Evolutionary conservation across 2,797 vertebrate species (phyloP).

Genomic region (Lepilemur septentrionalis): DNA sequence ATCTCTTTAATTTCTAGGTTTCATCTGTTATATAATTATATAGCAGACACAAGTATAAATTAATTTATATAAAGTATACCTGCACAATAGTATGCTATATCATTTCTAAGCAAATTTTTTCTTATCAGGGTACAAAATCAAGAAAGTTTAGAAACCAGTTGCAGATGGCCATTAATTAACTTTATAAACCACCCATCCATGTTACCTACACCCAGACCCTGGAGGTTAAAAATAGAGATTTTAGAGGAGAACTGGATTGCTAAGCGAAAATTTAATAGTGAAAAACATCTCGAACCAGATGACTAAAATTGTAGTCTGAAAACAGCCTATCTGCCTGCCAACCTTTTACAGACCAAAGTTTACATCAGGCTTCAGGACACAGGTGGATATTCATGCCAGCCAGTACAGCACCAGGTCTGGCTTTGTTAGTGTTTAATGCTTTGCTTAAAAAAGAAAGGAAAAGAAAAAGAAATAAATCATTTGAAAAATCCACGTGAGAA

Average conservation of each 20-base stretch:
- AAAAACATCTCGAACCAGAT: conserved; percentile 25
- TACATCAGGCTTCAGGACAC: neutral
- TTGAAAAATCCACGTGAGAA: neutral
- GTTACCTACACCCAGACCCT: neutral
- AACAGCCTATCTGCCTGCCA: neutral
- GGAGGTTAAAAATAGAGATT: conserved; percentile 8
- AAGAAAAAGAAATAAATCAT: neutral
- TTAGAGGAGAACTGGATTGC: neutral
- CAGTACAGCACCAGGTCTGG: neutral
- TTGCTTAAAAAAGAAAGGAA: neutral
- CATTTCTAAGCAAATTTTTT: neutral
- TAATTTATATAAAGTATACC: neutral
- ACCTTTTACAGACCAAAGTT: neutral
- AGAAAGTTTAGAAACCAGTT: neutral
- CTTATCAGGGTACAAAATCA: neutral
- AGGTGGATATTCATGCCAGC: neutral
- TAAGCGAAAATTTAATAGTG: conserved; percentile 2
- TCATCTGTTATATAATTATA: neutral
- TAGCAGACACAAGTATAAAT: neutral
- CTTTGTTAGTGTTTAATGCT: neutral
- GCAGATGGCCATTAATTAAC: neutral
- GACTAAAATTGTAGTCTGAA: neutral
- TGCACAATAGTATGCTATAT: neutral
- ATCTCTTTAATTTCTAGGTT: neutral
- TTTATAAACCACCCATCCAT: neutral